Evolutionary conservation across 2,888 invertebrate genomes (phyloP).

Genomic region (Sphaerophoria rueppellii): DNA sequence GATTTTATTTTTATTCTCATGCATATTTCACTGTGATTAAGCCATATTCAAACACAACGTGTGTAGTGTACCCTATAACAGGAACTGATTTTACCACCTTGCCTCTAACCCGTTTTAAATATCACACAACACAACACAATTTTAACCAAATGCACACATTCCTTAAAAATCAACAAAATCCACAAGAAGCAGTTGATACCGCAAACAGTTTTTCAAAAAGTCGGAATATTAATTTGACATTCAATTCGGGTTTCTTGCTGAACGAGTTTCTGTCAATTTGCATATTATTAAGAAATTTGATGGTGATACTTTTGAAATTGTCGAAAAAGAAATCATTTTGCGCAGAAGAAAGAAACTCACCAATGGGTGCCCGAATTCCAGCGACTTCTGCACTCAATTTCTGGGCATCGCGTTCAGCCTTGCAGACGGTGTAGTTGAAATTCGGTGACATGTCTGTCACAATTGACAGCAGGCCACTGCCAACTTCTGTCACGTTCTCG

Average conservation of each 20-base stretch:
- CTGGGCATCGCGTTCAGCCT: constrained; percentile 81
- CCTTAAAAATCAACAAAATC: not conserved
- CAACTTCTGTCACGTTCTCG: constrained; percentile 77
- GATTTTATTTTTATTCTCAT: not conserved
- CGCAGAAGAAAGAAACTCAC: constrained; percentile 74
- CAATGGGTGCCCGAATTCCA: constrained; percentile 81
- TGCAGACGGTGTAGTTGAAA: constrained; percentile 80
- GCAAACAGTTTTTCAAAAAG: not conserved
- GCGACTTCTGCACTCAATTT: constrained; percentile 79
- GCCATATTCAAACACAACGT: not conserved
- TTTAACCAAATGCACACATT: constrained; percentile 1
- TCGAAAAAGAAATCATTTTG: not conserved
- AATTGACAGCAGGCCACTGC: constrained; percentile 73
- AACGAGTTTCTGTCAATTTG: constrained; percentile 8
- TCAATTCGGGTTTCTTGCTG: not conserved
- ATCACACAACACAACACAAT: not conserved
- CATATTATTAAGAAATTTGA: constrained; percentile 1
- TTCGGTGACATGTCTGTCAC: constrained; percentile 74
- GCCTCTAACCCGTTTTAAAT: not conserved
- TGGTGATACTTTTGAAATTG: not conserved
- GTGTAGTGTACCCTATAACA: not conserved
- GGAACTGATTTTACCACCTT: no score
- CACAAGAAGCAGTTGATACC: not conserved
- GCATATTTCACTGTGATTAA: not conserved
- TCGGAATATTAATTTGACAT: constrained; percentile 7